Evolutionary conservation across 35 echinoderm and acorn worm species (phyloP), one percentile per base, ranked within the genome.

Genomic region (Apostichopus japonicus): DNA sequence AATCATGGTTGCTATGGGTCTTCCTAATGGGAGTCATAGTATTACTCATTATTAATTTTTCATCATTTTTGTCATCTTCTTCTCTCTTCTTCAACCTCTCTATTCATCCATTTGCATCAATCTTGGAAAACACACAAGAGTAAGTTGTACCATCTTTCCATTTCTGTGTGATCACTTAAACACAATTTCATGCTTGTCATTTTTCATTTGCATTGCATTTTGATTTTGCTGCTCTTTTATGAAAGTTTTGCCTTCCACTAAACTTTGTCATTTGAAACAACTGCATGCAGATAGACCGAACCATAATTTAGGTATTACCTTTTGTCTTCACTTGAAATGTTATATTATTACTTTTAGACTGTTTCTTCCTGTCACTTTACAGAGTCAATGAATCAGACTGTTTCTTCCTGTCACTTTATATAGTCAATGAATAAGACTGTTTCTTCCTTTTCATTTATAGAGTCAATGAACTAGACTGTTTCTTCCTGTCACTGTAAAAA

Each of bases 51-150:
- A 67, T 15, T 67, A 67, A 10, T 67, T 5, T 67, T 67, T 67
- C 63, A 67, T 67, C 33, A 4, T 44, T 44, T n/a, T 83, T 55
- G 54, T 14, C 11, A 83, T 54, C 79, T 79, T 79, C 77, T 83
- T 54, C 54, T 52, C 54, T 52, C 54, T 54, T 55, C 79, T 83
- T 16, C 10, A 16, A 19, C 11, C 6, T 54, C 10, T 83, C 79
- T 83, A 11, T 23, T 19, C 44, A 33, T 52, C 51, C 79, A 33
- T 83, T 24, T 83, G 79, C 79, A 83, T 83, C 79, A 83, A n/a
- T 83, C 3, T 33, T 83, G 79, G 79, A 83, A 83, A 83, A 83
- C 79, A 83, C 3, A 44, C 11, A 55, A 83, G 33, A 83, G 79
- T 83, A 83, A 83, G 79, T 83, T 9, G n/a, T 54, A 8, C 7